Conservation (phyloP, 2,888 invertebrate species). For the Dichetophora obliterata region DNA sequence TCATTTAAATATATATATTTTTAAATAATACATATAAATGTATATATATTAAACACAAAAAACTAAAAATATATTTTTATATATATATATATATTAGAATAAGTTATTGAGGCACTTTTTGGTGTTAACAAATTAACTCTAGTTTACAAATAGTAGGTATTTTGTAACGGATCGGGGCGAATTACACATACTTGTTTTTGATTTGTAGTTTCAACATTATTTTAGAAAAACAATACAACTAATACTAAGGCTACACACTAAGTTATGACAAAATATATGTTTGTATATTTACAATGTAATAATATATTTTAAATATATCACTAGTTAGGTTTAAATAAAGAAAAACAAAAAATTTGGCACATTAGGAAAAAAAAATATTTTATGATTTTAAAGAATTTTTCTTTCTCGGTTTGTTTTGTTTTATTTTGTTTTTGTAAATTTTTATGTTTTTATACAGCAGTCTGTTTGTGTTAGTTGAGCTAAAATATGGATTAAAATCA, state of each 20-base stretch:
- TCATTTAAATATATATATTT: slow-evolving; percentile 29
- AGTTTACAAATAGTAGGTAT: slow-evolving; percentile 1
- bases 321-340: slow-evolving; percentile 5
- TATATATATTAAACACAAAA: slow-evolving; percentile 38
- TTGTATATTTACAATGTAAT: neutral
- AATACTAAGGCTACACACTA: slow-evolving; percentile 2
- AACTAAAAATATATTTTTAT: slow-evolving; percentile 46
- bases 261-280: neutral
- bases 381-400: neutral
- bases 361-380: slow-evolving; percentile 28
- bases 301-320: neutral
- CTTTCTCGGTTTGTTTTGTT: no score
- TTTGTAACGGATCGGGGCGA: neutral
- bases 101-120: slow-evolving; percentile 67
- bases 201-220: neutral
- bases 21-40: slow-evolving; percentile 26
- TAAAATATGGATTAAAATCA: slow-evolving; percentile 21
- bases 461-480: slow-evolving; percentile 50
- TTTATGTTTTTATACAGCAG: slow-evolving; percentile 52
- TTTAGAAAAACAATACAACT: neutral
- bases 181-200: neutral
- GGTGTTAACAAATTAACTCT: slow-evolving; percentile 54
- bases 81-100: slow-evolving; percentile 42
- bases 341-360: slow-evolving; percentile 46
- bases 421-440: neutral